These are phyloP conservation scores for Diaprepes abbreviatus DNA, from an alignment of 2,888 invertebrate genomes.

Conservation along the genomic window DNA sequence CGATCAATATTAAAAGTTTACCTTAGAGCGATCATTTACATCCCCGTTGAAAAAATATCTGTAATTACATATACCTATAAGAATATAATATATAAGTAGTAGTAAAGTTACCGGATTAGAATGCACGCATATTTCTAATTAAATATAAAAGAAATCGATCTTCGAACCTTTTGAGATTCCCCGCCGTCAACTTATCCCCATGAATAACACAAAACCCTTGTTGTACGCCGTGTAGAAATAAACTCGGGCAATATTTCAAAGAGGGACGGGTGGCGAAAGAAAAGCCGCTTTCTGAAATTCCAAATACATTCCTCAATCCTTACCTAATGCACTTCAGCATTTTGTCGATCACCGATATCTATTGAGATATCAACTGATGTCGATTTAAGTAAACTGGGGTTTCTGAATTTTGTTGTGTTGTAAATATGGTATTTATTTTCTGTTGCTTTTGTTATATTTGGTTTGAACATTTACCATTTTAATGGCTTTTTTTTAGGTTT, in stretches of 20 bases:
- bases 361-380: conserved; percentile 46
- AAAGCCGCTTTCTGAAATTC: conserved; percentile 44
- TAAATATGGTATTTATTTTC: too few species aligned
- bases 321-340: conserved; percentile 43
- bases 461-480: too few species aligned
- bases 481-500: too few species aligned
- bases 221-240: conserved; percentile 40
- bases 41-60: too few species aligned
- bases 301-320: conserved; percentile 46
- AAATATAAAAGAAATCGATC: conserved; percentile 12
- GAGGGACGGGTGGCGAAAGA: conserved; percentile 36
- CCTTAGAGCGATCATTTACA: too few species aligned
- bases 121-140: not conserved
- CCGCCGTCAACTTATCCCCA: conserved; percentile 11
- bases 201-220: conserved; percentile 40
- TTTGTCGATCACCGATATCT: conserved; percentile 44
- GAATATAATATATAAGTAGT: too few species aligned
- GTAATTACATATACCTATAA: too few species aligned
- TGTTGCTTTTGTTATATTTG: too few species aligned
- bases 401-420: not conserved
- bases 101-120: too few species aligned
- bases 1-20: too few species aligned
- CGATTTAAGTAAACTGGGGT: conserved; percentile 29
- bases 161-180: conserved; percentile 7
- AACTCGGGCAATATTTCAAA: conserved; percentile 42